Percentiles rank a stretch among this genome's conserved stretches.
phyloP scores from a whole-genome alignment of 2,797 vertebrate species.

The Pelodytes ibericus region DNA sequence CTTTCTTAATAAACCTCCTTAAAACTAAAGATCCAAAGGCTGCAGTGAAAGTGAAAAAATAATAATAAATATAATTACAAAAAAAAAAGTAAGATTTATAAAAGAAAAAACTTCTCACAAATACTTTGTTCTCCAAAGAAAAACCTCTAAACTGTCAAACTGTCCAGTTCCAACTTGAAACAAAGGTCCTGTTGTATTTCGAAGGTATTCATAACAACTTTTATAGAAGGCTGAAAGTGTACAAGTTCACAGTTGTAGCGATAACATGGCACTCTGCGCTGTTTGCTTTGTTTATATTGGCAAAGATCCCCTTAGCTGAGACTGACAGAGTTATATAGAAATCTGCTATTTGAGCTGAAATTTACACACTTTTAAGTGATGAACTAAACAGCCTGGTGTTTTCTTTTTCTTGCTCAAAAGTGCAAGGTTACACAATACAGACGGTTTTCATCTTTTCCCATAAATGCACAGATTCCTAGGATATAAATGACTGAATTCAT shows the following conservation, averaged over 20 bases:
- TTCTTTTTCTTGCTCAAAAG: slow-evolving; percentile 91
- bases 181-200: slow-evolving; percentile 81
- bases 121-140: slow-evolving; percentile 71
- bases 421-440: slow-evolving; percentile 93
- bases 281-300: slow-evolving; percentile 88
- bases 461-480: slow-evolving; percentile 89
- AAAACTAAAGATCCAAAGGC: slow-evolving; percentile 57
- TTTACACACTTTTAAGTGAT: slow-evolving; percentile 88
- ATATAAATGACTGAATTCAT: slow-evolving; percentile 99
- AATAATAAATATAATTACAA: slow-evolving; percentile 1
- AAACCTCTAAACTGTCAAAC: slow-evolving; percentile 76
- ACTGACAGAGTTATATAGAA: slow-evolving; percentile 75
- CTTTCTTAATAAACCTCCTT: no score
- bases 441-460: slow-evolving; percentile 83
- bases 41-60: neutral
- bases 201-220: slow-evolving; percentile 81
- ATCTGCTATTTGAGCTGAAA: slow-evolving; percentile 85
- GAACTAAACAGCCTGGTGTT: slow-evolving; percentile 91
- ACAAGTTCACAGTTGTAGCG: slow-evolving; percentile 80
- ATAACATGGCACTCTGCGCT: slow-evolving; percentile 80
- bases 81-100: neutral
- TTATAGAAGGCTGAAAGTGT: slow-evolving; percentile 77
- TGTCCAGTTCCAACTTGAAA: slow-evolving; percentile 70
- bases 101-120: slow-evolving; percentile 68
- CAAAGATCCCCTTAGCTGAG: slow-evolving; percentile 74